Percentiles rank a stretch among this genome's conserved stretches.
phyloP scores from a whole-genome alignment of 2,797 vertebrate species.

The Peromyscus nudipes region DNA sequence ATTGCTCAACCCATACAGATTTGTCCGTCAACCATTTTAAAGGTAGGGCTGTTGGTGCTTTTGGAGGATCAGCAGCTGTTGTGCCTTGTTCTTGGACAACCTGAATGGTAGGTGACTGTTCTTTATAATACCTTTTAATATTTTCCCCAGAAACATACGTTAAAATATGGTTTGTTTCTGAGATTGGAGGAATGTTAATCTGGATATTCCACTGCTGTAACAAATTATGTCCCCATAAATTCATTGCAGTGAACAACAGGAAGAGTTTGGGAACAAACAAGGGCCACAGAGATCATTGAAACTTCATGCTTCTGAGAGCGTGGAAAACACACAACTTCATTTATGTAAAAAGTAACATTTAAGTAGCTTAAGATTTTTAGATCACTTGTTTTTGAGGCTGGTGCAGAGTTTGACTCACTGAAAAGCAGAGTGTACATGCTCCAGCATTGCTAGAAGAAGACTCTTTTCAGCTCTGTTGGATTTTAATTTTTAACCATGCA shows the following conservation, averaged over 20 bases:
- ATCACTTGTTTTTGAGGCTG: conserved; percentile 11
- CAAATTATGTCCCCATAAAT: too few relatives aligned
- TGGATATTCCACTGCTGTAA: too few relatives aligned
- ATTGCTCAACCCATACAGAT: too few relatives aligned
- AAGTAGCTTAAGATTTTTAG: neutral
- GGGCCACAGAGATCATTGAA: neutral
- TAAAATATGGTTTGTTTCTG: too few relatives aligned
- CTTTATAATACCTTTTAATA: too few relatives aligned
- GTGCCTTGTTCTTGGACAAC: too few relatives aligned
- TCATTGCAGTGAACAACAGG: neutral
- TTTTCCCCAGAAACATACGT: too few relatives aligned
- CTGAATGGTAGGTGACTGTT: too few relatives aligned
- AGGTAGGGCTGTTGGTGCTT: too few relatives aligned
- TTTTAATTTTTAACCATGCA: neutral
- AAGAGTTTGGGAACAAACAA: conserved; percentile 31
- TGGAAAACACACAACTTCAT: neutral
- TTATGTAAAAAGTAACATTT: neutral
- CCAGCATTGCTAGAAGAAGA: neutral
- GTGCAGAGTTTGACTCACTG: neutral
- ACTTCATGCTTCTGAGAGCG: neutral
- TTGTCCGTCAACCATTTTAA: too few relatives aligned
- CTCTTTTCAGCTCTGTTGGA: neutral
- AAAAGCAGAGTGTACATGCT: neutral
- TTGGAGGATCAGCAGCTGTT: too few relatives aligned
- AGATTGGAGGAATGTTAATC: too few relatives aligned